Base-by-base conservation (phyloP, 2,113 vertebrate species). In the Onychostoma macrolepis region DNA sequence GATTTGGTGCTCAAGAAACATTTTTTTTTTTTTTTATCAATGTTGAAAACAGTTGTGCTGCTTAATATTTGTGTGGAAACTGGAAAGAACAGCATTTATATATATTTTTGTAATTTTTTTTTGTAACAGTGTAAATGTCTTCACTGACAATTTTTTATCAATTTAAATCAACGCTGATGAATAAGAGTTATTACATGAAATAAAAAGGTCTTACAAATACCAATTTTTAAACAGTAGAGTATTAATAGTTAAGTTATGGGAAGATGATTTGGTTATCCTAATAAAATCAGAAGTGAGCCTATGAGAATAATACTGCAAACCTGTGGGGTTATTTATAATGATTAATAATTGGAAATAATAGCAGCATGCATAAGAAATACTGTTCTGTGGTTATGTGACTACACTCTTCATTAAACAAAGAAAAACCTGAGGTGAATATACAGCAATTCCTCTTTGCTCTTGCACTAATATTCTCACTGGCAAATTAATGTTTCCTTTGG, bases 401-500 rank as follows among this genome's bases (percentile, higher is more conserved):
- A 77, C 13, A 77, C 11, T 77, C 43, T 50, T 77, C 3, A 26
- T 48, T 77, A 10, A 74, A 43, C 21, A 2, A 74, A 38, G 41
- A 50, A 77, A 50, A 28, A 19, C 12, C 6, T 56, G 8, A 56
- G 48, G 11, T 36, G 53, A 58, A n/a, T 80, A 5, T 43, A 74
- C 2, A 88, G 71, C 21, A 80, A 28, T 56, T 19, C 45, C 26
- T 58, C 11, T 84, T 78, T 80, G 56, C 36, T 74, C 58, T 75
- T 24, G n/a, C 65, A 63, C 28, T n/a, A 69, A 12, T 58, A 58
- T 79, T 72, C 10, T 61, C 50, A 84, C 71, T 43, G 78, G 53
- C 45, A 83, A 86, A 83, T 50, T 61, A 72, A 83, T 61, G 36
- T 50, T 79, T 86, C 77, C 78, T 41, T 87, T 67, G 77, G 86